A percentile compares a stretch with the other conserved stretches of the same genome.
Conservation (phyloP, 2,888 invertebrate genomes). For the Agrilus biguttatus region DNA sequence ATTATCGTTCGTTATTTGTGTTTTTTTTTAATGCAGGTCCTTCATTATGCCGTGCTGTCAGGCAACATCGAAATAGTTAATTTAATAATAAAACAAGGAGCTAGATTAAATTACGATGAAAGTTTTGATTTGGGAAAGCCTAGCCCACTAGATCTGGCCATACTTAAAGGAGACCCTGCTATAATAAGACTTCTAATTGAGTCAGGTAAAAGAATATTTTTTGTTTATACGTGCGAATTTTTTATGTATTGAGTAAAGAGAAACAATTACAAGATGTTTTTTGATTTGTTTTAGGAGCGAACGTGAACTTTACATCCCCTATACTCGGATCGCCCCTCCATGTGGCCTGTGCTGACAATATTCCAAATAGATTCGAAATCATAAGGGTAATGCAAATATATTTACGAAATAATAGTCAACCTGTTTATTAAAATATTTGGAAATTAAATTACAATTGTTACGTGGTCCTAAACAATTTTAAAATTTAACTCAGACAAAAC, state of each 20-base stretch:
- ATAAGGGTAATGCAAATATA: slow-evolving; percentile 18
- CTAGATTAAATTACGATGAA: slow-evolving; percentile 49
- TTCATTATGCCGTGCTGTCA: slow-evolving; percentile 78
- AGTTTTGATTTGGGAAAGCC: slow-evolving; percentile 42
- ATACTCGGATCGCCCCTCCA: slow-evolving; percentile 72
- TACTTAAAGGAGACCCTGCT: slow-evolving; percentile 63
- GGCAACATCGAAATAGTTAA: slow-evolving; percentile 63
- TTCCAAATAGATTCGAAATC: slow-evolving; percentile 44
- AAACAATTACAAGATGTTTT: not conserved
- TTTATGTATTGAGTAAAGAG: not conserved
- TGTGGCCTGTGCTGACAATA: slow-evolving; percentile 69
- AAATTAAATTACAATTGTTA: no score
- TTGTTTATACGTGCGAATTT: no score
- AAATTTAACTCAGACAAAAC: no score
- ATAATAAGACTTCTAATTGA: slow-evolving; percentile 55
- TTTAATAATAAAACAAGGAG: slow-evolving; percentile 69
- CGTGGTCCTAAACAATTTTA: no score
- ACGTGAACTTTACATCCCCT: slow-evolving; percentile 66
- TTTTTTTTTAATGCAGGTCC: slow-evolving; percentile 27
- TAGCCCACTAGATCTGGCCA: slow-evolving; percentile 72
- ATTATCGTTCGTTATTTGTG: not conserved
- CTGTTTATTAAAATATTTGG: not conserved
- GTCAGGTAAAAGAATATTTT: slow-evolving; percentile 38
- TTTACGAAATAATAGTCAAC: not conserved
- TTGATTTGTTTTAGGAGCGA: slow-evolving; percentile 43